Conservation (phyloP, 1,140 invertebrate genomes). For the Drosophila aff. region DNA sequence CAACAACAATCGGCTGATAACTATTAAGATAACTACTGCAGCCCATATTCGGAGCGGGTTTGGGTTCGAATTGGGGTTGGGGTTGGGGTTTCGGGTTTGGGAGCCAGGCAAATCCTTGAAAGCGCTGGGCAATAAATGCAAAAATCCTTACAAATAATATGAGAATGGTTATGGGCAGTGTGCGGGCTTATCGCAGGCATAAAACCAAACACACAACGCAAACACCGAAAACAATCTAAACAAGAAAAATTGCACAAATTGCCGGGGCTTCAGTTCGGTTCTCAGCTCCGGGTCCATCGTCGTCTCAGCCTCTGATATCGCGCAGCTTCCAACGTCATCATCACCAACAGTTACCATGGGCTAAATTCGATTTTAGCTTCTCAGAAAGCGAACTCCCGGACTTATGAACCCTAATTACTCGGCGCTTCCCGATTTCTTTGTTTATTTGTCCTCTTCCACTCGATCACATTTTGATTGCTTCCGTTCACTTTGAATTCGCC, state of each 20-base stretch:
- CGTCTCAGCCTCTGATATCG: conserved; percentile 53
- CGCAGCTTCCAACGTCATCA: conserved; percentile 58
- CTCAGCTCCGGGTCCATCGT: conserved; percentile 44
- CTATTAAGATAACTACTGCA: conserved; percentile 78
- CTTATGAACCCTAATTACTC: conserved; percentile 5
- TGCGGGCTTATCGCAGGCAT: conserved; percentile 78
- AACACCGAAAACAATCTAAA: conserved; percentile 77
- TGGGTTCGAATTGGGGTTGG: background rate
- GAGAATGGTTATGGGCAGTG: conserved; percentile 76
- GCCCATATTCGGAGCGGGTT: conserved; percentile 61
- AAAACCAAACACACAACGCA: conserved; percentile 60
- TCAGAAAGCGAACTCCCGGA: background rate
- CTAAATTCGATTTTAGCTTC: background rate
- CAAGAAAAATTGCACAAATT: conserved; percentile 82
- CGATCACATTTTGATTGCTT: conserved; percentile 23
- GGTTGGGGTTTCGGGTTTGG: conserved; percentile 12
- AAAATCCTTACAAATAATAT: conserved; percentile 83
- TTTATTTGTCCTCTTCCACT: background rate
- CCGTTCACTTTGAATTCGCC: conserved; percentile 33
- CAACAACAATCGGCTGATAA: conserved; percentile 70
- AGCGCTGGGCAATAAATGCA: conserved; percentile 79
- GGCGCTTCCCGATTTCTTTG: conserved; percentile 5
- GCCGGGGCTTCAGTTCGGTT: conserved; percentile 65
- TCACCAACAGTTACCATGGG: conserved; percentile 43
- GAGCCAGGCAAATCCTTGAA: conserved; percentile 67